Evolutionary conservation across 2,797 vertebrate species (phyloP).

Genomic region (Falco rusticolus): DNA sequence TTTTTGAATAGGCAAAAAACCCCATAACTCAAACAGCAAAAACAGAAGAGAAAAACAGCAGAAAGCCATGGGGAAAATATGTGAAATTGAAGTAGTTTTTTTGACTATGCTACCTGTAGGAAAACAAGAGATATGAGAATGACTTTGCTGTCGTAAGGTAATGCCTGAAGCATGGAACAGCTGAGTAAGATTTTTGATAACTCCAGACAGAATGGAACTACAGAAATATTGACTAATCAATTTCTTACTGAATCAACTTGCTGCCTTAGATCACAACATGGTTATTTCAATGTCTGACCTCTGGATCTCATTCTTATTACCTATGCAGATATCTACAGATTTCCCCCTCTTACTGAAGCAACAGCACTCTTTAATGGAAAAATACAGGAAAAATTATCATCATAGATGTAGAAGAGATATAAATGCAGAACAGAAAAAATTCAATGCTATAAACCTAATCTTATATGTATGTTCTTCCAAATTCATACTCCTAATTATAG

Average conservation of each 20-base stretch:
- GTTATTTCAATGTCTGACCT: background rate
- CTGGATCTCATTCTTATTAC: background rate
- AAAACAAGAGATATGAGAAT: background rate
- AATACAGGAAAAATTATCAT: background rate
- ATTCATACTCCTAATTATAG: background rate
- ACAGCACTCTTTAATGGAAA: background rate
- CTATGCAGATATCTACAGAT: background rate
- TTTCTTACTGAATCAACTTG: conserved; percentile 15
- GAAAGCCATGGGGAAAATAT: background rate
- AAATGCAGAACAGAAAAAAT: background rate
- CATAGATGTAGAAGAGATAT: background rate
- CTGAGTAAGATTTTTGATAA: conserved; percentile 18
- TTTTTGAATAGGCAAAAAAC: background rate
- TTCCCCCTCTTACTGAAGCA: background rate
- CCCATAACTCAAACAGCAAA: background rate
- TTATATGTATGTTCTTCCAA: background rate
- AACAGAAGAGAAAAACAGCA: background rate
- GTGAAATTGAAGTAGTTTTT: background rate
- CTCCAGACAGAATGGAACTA: conserved; percentile 16
- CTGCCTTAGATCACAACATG: background rate
- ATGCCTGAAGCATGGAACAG: background rate
- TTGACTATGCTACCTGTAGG: background rate
- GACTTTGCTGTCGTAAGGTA: background rate
- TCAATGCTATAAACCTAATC: background rate
- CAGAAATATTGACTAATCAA: conserved; percentile 36